Base-by-base conservation (phyloP, 1,140 invertebrate genomes). In the Littorina saxatilis region DNA sequence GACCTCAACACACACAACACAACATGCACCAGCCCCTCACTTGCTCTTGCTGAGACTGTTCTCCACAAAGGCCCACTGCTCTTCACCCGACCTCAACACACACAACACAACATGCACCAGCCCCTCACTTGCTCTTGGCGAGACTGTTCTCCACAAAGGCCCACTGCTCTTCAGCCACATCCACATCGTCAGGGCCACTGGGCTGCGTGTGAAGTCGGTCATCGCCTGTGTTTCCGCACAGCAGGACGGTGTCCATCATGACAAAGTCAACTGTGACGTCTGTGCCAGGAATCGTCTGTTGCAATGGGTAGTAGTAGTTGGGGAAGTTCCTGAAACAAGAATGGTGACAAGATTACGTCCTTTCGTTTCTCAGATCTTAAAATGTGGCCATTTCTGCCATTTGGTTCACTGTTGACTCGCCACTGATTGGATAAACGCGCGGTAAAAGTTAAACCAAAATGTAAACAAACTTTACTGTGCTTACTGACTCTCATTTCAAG, bases 211-310 rank as follows among this genome's bases (percentile, higher is more conserved):
- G 73, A 29, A 81, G 61, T 32, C 82, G 73, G 74, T 89, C 85
- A 70, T 87, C 83, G n/a, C 85, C 85, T 9, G 91, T 92, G 72
- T 91, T 92, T 9, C 93, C 93, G 88, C 93, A 93, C 29, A 93
- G 82, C 11, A 92, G 83, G 4, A 93, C 83, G 1, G 93, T 93
- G 82, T 93, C 93, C 47, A 93, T 90, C 90, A 93, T 92, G 23
- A 93, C 68, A 70, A 93, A 83, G n/a, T 93, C 92, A 7, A 92
- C 87, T 1, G n/a, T 75, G 15, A n/a, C 78, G 11, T 72, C 37
- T 17, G 58, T 72, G 32, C 84, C 82, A 39, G 88, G 87, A 17
- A 90, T 82, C 4, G 83, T 50, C 43, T 90, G 90, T 20, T 83
- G 83, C 78, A 91, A 78, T 5, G 87, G 86, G 87, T 93, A 93